Evolutionary conservation across 2,888 invertebrate species (phyloP).

Genomic region (Chesias legatella): DNA sequence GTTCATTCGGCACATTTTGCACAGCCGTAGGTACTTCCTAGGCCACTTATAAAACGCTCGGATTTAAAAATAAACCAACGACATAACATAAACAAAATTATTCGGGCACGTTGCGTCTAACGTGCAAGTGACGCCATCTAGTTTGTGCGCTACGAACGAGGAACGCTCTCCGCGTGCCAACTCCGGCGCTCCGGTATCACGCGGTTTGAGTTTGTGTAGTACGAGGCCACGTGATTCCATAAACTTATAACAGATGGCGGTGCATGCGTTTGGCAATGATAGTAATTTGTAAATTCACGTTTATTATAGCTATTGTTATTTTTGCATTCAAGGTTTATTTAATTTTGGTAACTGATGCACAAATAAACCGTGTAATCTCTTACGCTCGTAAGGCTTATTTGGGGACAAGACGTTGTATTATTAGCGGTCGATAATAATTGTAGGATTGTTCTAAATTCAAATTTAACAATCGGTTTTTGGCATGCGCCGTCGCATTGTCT

Average conservation of each 20-base stretch:
- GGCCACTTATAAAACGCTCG: slow-evolving; percentile 72
- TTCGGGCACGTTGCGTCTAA: slow-evolving; percentile 24
- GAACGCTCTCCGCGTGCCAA: slow-evolving; percentile 50
- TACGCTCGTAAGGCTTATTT: slow-evolving; percentile 13
- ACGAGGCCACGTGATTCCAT: slow-evolving; percentile 19
- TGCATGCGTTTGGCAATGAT: slow-evolving; percentile 16
- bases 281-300: slow-evolving; percentile 24
- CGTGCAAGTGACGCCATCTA: slow-evolving; percentile 54
- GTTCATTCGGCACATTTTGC: slow-evolving; percentile 43
- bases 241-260: slow-evolving; percentile 38
- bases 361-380: slow-evolving; percentile 22
- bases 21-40: slow-evolving; percentile 57
- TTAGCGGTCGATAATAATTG: neutral
- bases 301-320: slow-evolving; percentile 31
- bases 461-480: slow-evolving; percentile 41
- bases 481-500: slow-evolving; percentile 50
- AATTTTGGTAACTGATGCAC: slow-evolving; percentile 26
- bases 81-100: slow-evolving; percentile 58
- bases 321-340: slow-evolving; percentile 28
- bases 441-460: slow-evolving; percentile 7
- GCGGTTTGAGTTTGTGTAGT: slow-evolving; percentile 23
- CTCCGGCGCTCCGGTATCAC: slow-evolving; percentile 22
- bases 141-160: slow-evolving; percentile 30
- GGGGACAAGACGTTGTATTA: slow-evolving; percentile 1
- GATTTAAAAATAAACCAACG: slow-evolving; percentile 70